Conservation (phyloP, 2,113 vertebrate genomes). For the Pomatorhinus ruficollis region DNA sequence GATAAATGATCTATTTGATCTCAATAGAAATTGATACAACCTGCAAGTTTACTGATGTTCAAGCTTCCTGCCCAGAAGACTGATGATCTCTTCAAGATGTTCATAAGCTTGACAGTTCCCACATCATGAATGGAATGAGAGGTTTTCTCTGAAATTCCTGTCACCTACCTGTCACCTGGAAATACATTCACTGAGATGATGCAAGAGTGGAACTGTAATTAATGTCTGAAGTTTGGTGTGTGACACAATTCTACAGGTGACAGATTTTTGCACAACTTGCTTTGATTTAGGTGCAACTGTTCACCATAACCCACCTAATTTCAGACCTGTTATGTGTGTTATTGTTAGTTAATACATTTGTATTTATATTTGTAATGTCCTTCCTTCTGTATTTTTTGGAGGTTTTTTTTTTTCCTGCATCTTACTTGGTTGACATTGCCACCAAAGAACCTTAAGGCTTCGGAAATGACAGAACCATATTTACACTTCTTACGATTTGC, state of each 20-base stretch:
- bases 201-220: background rate
- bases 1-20: background rate
- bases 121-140: background rate
- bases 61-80: background rate
- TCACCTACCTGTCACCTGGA: background rate
- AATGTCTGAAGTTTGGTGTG: background rate
- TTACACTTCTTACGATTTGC: background rate
- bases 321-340: background rate
- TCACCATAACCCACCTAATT: background rate
- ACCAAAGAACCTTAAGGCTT: background rate
- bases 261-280: background rate
- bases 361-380: background rate
- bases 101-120: background rate
- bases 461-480: background rate
- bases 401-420: rapidly evolving
- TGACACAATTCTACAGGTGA: background rate
- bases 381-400: background rate
- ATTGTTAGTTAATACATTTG: background rate
- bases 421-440: background rate
- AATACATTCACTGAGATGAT: background rate
- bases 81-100: background rate
- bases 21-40: background rate
- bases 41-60: background rate
- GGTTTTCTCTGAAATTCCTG: background rate
- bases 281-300: background rate